Evolutionary conservation across 2,888 invertebrate species (phyloP).

Genomic region (Drosophila paucipuncta): DNA sequence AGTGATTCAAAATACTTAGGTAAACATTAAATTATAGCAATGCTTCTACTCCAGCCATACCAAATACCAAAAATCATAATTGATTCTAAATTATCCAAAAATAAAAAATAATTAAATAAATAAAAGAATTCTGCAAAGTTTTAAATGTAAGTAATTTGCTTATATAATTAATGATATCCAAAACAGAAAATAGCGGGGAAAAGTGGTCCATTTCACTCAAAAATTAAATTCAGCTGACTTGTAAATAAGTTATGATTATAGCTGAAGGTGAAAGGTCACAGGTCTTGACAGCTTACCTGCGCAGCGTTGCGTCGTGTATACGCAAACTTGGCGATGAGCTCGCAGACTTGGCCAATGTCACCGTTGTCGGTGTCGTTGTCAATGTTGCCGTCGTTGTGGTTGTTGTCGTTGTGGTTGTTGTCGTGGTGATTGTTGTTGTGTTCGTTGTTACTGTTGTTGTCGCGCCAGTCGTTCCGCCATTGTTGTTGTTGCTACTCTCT

Average conservation of each 20-base stretch:
- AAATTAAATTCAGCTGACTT: not conserved
- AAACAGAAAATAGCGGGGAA: not conserved
- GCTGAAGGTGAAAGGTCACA: not conserved
- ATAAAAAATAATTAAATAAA: not conserved
- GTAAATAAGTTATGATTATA: not conserved
- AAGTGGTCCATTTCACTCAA: not conserved
- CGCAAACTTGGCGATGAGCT: slow-evolving; percentile 62
- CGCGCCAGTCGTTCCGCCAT: slow-evolving; percentile 25
- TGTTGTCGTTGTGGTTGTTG: slow-evolving; percentile 30
- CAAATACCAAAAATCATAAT: not conserved
- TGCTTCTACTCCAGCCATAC: not conserved
- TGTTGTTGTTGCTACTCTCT: slow-evolving; percentile 64
- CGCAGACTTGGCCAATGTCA: slow-evolving; percentile 48
- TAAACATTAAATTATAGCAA: not conserved
- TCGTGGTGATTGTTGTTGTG: slow-evolving; percentile 30
- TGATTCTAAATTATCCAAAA: not conserved
- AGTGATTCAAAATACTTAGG: not conserved
- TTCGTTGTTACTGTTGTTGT: slow-evolving; percentile 34
- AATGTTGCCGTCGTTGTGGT: slow-evolving; percentile 52
- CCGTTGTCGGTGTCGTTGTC: slow-evolving; percentile 50
- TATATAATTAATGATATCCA: not conserved
- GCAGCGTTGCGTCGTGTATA: slow-evolving; percentile 63
- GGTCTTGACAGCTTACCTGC: slow-evolving; percentile 50
- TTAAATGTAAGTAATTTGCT: not conserved
- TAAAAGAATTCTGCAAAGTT: not conserved